Evolutionary conservation across 2,888 invertebrate genomes (phyloP).

Genomic region (Andrena marginata): DNA sequence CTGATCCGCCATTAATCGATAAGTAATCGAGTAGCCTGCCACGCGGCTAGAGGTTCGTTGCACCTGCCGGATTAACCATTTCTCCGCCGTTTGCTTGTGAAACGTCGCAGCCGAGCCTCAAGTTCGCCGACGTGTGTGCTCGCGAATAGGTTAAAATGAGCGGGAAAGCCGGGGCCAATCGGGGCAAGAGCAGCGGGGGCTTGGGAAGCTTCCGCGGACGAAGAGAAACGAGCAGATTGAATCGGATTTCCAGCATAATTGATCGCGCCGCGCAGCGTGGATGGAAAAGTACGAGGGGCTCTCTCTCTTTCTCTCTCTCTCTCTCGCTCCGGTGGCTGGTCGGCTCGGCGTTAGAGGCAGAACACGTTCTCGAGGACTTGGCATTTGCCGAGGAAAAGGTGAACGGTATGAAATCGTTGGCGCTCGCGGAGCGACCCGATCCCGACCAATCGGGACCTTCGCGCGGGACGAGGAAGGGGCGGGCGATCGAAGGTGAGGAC

Average conservation of each 20-base stretch:
- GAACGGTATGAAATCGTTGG: conserved; percentile 67
- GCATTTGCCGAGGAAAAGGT: conserved; percentile 78
- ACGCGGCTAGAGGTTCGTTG: too few relatives aligned
- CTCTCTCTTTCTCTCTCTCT: conserved; percentile 3
- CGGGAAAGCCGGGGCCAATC: conserved; percentile 10
- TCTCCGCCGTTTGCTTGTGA: too few relatives aligned
- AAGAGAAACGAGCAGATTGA: conserved; percentile 56
- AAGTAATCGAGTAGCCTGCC: neutral
- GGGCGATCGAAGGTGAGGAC: conserved; percentile 66
- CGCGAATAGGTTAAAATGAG: conserved; percentile 7
- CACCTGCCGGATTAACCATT: too few relatives aligned
- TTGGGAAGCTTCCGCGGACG: conserved; percentile 20
- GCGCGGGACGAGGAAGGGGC: conserved; percentile 23
- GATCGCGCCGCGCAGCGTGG: conserved; percentile 53
- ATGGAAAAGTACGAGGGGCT: conserved; percentile 27
- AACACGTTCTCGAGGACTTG: conserved; percentile 72
- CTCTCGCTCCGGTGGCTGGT: neutral
- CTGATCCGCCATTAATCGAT: neutral
- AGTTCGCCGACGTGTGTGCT: too few relatives aligned
- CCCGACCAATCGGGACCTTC: conserved; percentile 40
- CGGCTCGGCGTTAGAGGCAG: conserved; percentile 67
- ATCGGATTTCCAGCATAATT: conserved; percentile 73
- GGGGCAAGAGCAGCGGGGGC: conserved; percentile 2
- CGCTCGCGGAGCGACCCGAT: conserved; percentile 27
- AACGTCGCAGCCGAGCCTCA: too few relatives aligned